Conservation (phyloP, 2,797 vertebrate species). For the Apodemus agrarius region DNA sequence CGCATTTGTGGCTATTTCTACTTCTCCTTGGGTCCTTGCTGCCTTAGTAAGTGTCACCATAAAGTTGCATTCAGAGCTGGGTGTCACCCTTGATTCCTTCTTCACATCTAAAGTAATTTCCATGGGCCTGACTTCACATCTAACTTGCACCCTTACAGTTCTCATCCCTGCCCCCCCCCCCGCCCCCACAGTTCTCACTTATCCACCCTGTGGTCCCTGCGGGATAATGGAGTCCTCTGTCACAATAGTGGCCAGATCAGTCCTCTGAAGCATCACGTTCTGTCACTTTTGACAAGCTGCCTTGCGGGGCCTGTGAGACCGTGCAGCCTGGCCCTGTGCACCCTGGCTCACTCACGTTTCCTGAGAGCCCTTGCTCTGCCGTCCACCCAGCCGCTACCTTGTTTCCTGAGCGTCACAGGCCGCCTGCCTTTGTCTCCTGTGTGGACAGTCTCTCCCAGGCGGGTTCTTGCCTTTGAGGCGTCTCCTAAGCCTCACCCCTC, state of each 20-base stretch:
- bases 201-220: accelerated
- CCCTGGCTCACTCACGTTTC: too few species aligned
- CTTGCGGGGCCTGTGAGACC: too few species aligned
- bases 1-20: neutral
- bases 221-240: neutral
- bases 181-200: accelerated
- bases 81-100: neutral
- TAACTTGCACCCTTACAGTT: accelerated
- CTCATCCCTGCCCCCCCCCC: neutral
- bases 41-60: neutral
- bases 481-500: neutral
- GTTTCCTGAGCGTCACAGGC: neutral
- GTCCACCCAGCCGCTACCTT: too few species aligned
- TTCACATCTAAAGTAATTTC: neutral
- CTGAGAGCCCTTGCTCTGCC: too few species aligned
- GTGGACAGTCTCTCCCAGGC: neutral
- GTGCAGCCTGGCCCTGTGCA: neutral
- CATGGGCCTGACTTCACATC: neutral
- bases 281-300: neutral
- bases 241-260: neutral
- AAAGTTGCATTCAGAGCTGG: too few species aligned
- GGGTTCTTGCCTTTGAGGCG: neutral
- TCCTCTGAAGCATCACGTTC: too few species aligned
- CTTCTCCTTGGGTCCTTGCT: neutral
- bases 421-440: neutral